These are phyloP conservation scores for Lepidocolaptes lacrymiger DNA, from an alignment of 2,797 vertebrate genomes.

Conservation along the genomic window DNA sequence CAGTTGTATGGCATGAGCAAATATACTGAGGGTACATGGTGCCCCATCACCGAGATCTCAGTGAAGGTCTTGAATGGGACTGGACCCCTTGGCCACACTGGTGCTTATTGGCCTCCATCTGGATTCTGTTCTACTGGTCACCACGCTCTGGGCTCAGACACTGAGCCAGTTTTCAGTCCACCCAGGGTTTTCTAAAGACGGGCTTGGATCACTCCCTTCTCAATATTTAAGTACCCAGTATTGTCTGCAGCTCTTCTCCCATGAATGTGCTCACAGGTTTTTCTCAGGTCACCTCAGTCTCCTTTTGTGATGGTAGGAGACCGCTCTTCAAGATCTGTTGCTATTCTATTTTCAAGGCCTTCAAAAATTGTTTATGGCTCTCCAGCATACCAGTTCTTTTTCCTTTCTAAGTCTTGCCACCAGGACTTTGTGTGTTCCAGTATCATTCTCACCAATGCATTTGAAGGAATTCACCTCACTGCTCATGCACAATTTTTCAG, in stretches of 20 bases:
- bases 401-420: not conserved
- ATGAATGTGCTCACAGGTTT: not conserved
- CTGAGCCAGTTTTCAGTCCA: not conserved
- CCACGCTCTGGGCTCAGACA: not conserved
- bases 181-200: not conserved
- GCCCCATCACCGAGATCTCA: not conserved
- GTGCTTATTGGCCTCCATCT: not conserved
- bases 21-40: not conserved
- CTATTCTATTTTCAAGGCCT: not conserved
- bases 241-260: not conserved
- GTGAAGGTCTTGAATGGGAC: not conserved
- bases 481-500: not conserved
- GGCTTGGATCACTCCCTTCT: not conserved
- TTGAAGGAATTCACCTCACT: not conserved
- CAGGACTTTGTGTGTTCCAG: not conserved
- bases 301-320: not conserved
- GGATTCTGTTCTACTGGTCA: not conserved
- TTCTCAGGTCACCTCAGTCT: not conserved
- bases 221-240: not conserved
- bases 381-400: not conserved
- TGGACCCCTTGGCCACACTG: not conserved
- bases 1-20: not conserved
- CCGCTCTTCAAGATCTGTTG: not conserved
- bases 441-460: not conserved
- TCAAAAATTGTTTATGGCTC: not conserved